Percentiles rank a stretch among this genome's conserved stretches.
Evolutionary conservation across 2,888 invertebrate genomes (phyloP).

Genomic region (Rhamnusium bicolor): DNA sequence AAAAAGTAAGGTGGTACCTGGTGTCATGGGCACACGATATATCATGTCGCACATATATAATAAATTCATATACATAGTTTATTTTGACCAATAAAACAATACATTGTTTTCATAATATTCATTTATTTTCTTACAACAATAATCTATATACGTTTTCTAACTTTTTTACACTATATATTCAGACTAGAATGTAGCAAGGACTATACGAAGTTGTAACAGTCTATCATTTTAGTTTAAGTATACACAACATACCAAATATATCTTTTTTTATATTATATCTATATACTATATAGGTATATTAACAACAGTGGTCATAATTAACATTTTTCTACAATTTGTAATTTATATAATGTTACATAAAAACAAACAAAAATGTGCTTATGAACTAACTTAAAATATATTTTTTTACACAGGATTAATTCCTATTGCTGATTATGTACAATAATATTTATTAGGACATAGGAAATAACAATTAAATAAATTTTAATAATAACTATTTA

Average conservation of each 20-base stretch:
- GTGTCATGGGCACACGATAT: too few relatives aligned
- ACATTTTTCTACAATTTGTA: slow-evolving; percentile 25
- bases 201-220: slow-evolving; percentile 58
- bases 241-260: slow-evolving; percentile 60
- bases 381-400: neutral
- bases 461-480: neutral
- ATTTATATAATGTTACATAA: neutral
- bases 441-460: neutral
- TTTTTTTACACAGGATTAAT: neutral
- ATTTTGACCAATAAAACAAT: slow-evolving; percentile 18
- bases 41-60: too few relatives aligned
- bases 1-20: too few relatives aligned
- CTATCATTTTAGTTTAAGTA: slow-evolving; percentile 57
- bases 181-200: slow-evolving; percentile 54
- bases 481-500: neutral
- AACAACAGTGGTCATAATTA: slow-evolving; percentile 30
- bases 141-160: slow-evolving; percentile 52
- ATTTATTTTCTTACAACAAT: slow-evolving; percentile 58
- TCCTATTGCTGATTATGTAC: neutral
- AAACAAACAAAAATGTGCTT: neutral
- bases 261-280: slow-evolving; percentile 39
- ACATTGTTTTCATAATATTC: slow-evolving; percentile 38
- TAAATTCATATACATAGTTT: too few relatives aligned
- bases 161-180: slow-evolving; percentile 42
- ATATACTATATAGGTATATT: slow-evolving; percentile 21